Evolutionary conservation across 2,113 vertebrate genomes (phyloP).

Genomic region (Oreochromis tanganicae): DNA sequence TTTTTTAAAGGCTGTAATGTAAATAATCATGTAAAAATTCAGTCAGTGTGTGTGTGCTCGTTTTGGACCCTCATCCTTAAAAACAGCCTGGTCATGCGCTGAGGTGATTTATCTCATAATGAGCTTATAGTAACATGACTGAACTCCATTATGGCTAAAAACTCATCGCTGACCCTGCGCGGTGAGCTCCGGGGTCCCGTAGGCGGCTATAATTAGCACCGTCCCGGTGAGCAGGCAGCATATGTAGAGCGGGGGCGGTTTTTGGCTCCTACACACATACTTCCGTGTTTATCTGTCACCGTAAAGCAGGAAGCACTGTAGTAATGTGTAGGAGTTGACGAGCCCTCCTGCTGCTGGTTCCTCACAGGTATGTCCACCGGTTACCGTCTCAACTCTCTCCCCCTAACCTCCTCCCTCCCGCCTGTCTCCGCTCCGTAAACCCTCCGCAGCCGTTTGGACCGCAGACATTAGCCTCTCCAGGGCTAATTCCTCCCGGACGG

Average conservation of each 20-base stretch:
- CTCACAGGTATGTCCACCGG: conserved; percentile 43
- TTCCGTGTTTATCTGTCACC: conserved; percentile 52
- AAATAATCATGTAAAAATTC: background rate
- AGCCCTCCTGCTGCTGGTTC: background rate
- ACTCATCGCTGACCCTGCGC: fast-evolving
- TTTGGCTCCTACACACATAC: background rate
- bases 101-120: fast-evolving
- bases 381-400: background rate
- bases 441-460: background rate
- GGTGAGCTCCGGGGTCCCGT: background rate
- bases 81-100: background rate
- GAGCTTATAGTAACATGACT: background rate
- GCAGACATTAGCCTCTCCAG: background rate
- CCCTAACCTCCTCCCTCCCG: background rate
- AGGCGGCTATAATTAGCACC: conserved; percentile 4
- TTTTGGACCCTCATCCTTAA: background rate
- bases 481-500: background rate
- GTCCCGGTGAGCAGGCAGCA: background rate
- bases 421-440: background rate
- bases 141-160: background rate
- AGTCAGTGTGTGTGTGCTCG: background rate
- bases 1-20: background rate
- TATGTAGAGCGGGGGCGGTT: background rate
- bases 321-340: conserved; percentile 15
- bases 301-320: conserved; percentile 54